Percentiles rank a stretch among this genome's conserved stretches.
phyloP scores from a whole-genome alignment of 2,888 invertebrate species.

The Parnassius orleans region DNA sequence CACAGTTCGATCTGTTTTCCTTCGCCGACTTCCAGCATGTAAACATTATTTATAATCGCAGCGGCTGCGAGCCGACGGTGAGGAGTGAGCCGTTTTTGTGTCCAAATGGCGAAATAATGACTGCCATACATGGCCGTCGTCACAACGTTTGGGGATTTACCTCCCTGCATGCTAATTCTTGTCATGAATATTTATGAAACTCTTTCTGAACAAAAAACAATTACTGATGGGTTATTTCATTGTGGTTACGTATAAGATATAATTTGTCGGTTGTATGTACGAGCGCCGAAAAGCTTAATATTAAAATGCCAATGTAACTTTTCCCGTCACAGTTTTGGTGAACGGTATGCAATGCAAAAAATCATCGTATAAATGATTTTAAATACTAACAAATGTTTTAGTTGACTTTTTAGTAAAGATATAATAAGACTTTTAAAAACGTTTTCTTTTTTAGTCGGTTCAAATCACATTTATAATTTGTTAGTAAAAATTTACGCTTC shows the following conservation, averaged over 20 bases:
- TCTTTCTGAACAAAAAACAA: constrained; percentile 59
- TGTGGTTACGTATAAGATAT: constrained; percentile 20
- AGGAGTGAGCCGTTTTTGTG: constrained; percentile 69
- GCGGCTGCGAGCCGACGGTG: constrained; percentile 38
- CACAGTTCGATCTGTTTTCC: no score
- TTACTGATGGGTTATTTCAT: constrained; percentile 31
- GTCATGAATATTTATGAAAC: constrained; percentile 76
- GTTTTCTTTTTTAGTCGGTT: no score
- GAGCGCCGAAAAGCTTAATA: no score
- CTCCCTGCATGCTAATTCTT: constrained; percentile 68
- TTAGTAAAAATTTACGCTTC: no score
- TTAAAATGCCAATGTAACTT: no score
- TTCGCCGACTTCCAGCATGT: constrained; percentile 16
- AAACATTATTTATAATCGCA: constrained; percentile 26
- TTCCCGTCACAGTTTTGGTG: no score
- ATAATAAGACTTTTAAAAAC: no score
- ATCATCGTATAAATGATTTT: no score
- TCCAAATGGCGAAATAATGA: constrained; percentile 77
- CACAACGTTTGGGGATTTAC: constrained; percentile 47
- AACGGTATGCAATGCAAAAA: no score
- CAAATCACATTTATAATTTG: no score
- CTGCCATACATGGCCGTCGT: constrained; percentile 58
- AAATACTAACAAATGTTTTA: no score
- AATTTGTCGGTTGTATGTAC: constrained; percentile 4
- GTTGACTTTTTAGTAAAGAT: no score